Conservation (phyloP, 2,797 vertebrate species). For the Poecilia picta region DNA sequence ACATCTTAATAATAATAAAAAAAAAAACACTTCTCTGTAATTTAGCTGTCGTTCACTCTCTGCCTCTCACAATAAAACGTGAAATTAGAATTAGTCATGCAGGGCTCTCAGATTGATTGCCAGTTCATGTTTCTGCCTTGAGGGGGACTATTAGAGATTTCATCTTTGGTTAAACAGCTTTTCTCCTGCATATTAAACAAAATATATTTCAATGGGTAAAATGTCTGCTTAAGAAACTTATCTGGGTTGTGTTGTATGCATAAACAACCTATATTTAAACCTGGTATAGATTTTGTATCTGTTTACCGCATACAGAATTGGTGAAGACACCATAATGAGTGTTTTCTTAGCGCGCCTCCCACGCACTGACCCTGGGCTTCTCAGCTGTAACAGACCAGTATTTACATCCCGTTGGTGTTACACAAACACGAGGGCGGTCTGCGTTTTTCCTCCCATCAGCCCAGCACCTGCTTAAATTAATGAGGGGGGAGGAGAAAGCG, state of each 20-base stretch:
- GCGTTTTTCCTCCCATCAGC: constrained; percentile 9
- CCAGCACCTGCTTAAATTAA: constrained; percentile 46
- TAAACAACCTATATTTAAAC: neutral
- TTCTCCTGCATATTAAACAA: neutral
- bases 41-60: constrained; percentile 33
- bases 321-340: constrained; percentile 18
- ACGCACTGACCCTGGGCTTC: constrained; percentile 21
- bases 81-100: constrained; percentile 61
- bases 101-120: constrained; percentile 40
- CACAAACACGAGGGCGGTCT: constrained; percentile 35
- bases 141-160: constrained; percentile 27
- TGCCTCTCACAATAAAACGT: constrained; percentile 43
- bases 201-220: neutral
- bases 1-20: constrained; percentile 21
- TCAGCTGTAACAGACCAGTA: constrained; percentile 28
- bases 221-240: neutral
- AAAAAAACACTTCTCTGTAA: constrained; percentile 17
- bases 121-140: constrained; percentile 23
- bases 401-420: constrained; percentile 43
- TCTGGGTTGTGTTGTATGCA: neutral
- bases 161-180: constrained; percentile 18
- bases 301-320: constrained; percentile 18
- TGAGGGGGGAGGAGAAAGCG: constrained; percentile 38
- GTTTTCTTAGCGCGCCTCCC: constrained; percentile 49
- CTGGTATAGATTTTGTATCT: neutral